Evolutionary conservation across 2,888 invertebrate genomes (phyloP), one percentile per base, ranked within the genome.

Genomic region (Hololepta plana): DNA sequence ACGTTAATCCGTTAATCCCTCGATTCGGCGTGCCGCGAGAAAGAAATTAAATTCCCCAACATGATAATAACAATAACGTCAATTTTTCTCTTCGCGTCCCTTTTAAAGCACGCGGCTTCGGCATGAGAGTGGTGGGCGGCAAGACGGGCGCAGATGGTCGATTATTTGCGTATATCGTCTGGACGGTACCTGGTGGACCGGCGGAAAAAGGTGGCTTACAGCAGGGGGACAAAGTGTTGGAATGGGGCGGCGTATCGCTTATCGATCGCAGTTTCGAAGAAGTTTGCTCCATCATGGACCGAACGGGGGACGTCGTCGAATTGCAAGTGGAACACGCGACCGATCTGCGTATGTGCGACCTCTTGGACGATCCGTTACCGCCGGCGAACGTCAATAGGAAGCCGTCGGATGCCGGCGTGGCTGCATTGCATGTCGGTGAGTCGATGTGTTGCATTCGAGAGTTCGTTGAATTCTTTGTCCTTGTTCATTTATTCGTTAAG

Each of bases 261-360:
- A 77, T 80, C 24, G 88, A 90, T 58, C 75, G 85, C 39, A 88
- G 84, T 38, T 91, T 88, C 49, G 91, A 93, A 51, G 90, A 91
- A 51, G 85, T 90, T 19, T 77, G 81, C 47, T 73, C 80, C 31
- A 82, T 90, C 39, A 74, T 90, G 64, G 87, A 87, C 51, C 71
- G 77, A 30, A 75, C 80, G 16, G 80, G 82, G 2, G 88, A 90
- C 51, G 66, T 72, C 32, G 82, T 84, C 2, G 90, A 91, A 44
- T 57, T 91, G 32, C 59, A 85, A 24, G 80, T 90, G 27, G 85
- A 87, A 49, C 80, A 82, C 44, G 74, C 74, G 38, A 65, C 71
- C 26, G 82, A 81, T 48, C 66, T 71, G 42, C 54, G 68, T 35
- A 72, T 68, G 65, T 72, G 67, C 43, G 74, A 75, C 50, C 50